A percentile compares a stretch with the other conserved stretches of the same genome.
Conservation (phyloP, 2,797 vertebrate genomes). For the Nyctibius grandis region DNA sequence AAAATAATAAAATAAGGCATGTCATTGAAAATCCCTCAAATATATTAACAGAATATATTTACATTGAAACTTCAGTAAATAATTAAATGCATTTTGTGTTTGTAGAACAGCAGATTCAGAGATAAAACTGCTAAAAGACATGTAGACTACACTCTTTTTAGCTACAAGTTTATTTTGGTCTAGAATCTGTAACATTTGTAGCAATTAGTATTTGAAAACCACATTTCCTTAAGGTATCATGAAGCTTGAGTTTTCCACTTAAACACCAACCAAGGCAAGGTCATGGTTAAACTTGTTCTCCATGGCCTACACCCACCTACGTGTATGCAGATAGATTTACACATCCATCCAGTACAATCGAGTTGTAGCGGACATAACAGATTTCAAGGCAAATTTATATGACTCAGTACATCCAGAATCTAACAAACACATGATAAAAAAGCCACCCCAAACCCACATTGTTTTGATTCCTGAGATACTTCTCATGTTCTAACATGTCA, state of each 20-base stretch:
- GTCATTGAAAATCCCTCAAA: neutral
- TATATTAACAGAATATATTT: slow-evolving; percentile 45
- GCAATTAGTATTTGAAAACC: neutral
- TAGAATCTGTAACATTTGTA: neutral
- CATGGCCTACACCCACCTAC: neutral
- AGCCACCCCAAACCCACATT: neutral
- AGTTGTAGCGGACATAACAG: neutral
- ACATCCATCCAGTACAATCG: neutral
- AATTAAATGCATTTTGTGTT: neutral
- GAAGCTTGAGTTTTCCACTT: neutral
- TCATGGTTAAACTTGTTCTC: neutral
- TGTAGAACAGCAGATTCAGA: neutral
- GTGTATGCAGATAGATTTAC: neutral
- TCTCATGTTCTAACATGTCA: neutral
- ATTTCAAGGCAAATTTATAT: neutral
- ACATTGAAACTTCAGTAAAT: slow-evolving; percentile 21
- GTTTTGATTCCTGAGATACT: slow-evolving; percentile 1
- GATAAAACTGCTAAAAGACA: neutral
- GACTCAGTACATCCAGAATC: neutral
- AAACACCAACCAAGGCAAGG: neutral
- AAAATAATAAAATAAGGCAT: slow-evolving; percentile 28
- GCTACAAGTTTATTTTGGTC: slow-evolving; percentile 21
- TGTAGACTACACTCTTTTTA: slow-evolving; percentile 7
- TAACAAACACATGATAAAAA: neutral
- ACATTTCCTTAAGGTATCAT: neutral